Evolutionary conservation across 1,140 invertebrate genomes (phyloP).

Genomic region (Brachionus manjavacas): DNA sequence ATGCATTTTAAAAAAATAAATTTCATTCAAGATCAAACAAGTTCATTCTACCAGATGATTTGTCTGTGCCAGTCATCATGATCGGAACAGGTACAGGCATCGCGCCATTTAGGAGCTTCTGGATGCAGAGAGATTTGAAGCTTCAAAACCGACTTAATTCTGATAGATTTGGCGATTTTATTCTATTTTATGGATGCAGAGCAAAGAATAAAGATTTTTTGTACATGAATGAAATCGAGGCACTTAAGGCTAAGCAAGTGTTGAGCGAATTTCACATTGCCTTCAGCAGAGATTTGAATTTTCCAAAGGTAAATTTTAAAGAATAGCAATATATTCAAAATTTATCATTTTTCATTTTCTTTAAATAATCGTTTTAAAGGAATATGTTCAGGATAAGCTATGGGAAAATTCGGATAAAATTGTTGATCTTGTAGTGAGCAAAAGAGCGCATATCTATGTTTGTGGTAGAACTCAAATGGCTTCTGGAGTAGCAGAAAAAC

Average conservation of each 20-base stretch:
- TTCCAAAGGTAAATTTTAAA: slow-evolving; percentile 55
- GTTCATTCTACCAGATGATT: neutral
- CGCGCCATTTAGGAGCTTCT: slow-evolving; percentile 38
- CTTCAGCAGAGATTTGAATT: slow-evolving; percentile 72
- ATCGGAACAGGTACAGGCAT: slow-evolving; percentile 20
- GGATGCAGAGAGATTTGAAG: neutral
- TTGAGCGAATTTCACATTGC: slow-evolving; percentile 75
- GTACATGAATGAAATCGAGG: slow-evolving; percentile 75
- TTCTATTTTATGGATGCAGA: slow-evolving; percentile 85
- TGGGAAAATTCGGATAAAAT: slow-evolving; percentile 79
- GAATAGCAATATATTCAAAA: too few species aligned
- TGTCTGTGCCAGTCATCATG: slow-evolving; percentile 21
- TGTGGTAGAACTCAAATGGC: slow-evolving; percentile 99
- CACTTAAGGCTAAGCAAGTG: slow-evolving; percentile 69
- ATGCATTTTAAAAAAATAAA: slow-evolving; percentile 51
- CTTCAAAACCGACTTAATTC: neutral
- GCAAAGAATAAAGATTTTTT: slow-evolving; percentile 71
- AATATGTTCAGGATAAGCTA: slow-evolving; percentile 90
- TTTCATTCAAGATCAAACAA: slow-evolving; percentile 46
- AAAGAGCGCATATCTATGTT: slow-evolving; percentile 93
- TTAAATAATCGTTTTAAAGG: slow-evolving; percentile 56
- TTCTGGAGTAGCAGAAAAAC: slow-evolving; percentile 83
- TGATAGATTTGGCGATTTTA: slow-evolving; percentile 67
- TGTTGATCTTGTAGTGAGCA: slow-evolving; percentile 81
- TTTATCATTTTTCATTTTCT: too few species aligned